Conservation (phyloP, 2,113 vertebrate species). For the Rousettus leschenaultii region DNA sequence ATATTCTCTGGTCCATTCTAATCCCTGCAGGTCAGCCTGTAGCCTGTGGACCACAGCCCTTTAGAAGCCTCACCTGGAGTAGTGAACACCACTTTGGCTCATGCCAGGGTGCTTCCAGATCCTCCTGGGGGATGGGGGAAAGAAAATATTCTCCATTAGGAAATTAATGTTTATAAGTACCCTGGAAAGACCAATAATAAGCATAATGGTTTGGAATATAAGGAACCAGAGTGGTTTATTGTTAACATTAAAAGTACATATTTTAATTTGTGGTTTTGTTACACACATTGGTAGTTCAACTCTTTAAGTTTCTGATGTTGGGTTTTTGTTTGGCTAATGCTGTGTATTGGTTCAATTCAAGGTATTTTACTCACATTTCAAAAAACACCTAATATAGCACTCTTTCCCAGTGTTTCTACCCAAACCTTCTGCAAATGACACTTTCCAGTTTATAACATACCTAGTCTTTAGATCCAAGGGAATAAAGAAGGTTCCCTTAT, state of each 20-base stretch:
- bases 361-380: slow-evolving; percentile 20
- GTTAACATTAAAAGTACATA: background rate
- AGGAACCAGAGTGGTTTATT: background rate
- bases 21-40: too few relatives aligned
- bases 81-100: too few relatives aligned
- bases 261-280: background rate
- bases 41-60: too few relatives aligned
- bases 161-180: slow-evolving; percentile 42
- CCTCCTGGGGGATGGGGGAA: background rate
- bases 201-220: background rate
- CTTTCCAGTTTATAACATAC: background rate
- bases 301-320: background rate
- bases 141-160: background rate
- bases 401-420: background rate
- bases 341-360: background rate
- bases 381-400: background rate
- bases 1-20: too few relatives aligned
- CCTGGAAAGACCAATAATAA: background rate
- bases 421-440: background rate
- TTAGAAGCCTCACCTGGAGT: too few relatives aligned
- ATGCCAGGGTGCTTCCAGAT: too few relatives aligned
- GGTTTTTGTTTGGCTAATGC: background rate
- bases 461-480: background rate
- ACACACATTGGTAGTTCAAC: background rate
- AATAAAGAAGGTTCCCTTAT: background rate